Percentiles rank a stretch among this genome's conserved stretches.
Conservation (phyloP, 64 coral and sea anemone species). For the Catalaphyllia jardinei region DNA sequence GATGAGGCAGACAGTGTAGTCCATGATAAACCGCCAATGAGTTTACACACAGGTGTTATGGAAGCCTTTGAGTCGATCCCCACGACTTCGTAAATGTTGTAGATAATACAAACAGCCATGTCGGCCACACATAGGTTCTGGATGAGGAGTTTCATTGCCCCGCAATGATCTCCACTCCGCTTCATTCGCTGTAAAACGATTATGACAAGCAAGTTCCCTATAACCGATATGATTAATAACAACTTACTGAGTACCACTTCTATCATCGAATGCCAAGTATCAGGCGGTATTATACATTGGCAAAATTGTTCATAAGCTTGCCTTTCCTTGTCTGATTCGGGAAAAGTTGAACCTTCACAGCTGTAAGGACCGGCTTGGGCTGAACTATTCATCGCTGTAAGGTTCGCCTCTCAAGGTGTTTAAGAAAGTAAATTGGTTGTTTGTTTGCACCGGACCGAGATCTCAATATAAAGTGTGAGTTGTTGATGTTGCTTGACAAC, state of each 20-base stretch:
- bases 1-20: slow-evolving; percentile 63
- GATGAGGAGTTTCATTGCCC: slow-evolving; percentile 72
- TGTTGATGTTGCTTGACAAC: not conserved
- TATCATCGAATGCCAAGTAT: slow-evolving; percentile 50
- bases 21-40: slow-evolving; percentile 74
- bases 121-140: slow-evolving; percentile 84
- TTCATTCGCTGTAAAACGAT: slow-evolving; percentile 73
- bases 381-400: not conserved
- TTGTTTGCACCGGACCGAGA: not conserved
- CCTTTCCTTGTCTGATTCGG: slow-evolving; percentile 37
- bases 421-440: not conserved
- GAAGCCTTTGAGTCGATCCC: slow-evolving; percentile 60
- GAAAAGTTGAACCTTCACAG: slow-evolving; percentile 38
- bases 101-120: slow-evolving; percentile 80
- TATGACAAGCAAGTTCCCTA: slow-evolving; percentile 80
- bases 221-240: slow-evolving; percentile 66
- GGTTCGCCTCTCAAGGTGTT: not conserved
- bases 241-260: slow-evolving; percentile 78
- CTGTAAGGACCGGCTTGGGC: not conserved
- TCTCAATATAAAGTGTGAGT: too few species aligned
- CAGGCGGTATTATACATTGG: slow-evolving; percentile 48
- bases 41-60: slow-evolving; percentile 60
- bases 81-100: slow-evolving; percentile 77
- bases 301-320: slow-evolving; percentile 48
- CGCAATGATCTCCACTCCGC: slow-evolving; percentile 45